Evolutionary conservation across 2,797 vertebrate species (phyloP).

Genomic region (Takifugu rubripes): DNA sequence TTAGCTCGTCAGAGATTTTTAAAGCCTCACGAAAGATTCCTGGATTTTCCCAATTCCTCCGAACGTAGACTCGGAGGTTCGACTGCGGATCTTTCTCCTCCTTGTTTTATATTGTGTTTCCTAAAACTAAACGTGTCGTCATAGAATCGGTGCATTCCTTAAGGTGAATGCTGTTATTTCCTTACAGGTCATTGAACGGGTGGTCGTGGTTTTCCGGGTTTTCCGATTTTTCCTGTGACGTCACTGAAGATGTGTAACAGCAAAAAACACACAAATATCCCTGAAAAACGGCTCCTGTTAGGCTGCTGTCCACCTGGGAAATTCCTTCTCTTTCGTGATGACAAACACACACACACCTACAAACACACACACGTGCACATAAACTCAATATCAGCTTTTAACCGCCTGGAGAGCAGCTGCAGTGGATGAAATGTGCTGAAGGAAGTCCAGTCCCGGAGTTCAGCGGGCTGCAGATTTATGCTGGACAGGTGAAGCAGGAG

Average conservation of each 20-base stretch:
- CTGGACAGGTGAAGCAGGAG: too few species aligned
- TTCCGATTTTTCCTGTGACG: background rate
- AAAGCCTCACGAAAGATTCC: too few species aligned
- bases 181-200: too few species aligned
- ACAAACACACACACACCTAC: constrained; percentile 11
- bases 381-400: background rate
- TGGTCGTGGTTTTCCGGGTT: background rate
- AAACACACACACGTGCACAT: constrained; percentile 1
- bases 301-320: constrained; percentile 30
- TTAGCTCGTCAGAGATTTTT: background rate
- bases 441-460: too few species aligned
- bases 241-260: constrained; percentile 47
- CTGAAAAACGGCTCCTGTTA: constrained; percentile 38
- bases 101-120: too few species aligned
- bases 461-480: background rate
- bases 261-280: constrained; percentile 29
- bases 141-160: too few species aligned
- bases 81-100: too few species aligned
- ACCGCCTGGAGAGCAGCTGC: too few species aligned
- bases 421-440: background rate
- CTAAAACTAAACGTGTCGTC: too few species aligned
- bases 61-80: too few species aligned
- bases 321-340: constrained; percentile 33
- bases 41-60: too few species aligned
- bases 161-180: too few species aligned